Evolutionary conservation across 2,888 invertebrate species (phyloP).

Genomic region (Nephrotoma flavescens): DNA sequence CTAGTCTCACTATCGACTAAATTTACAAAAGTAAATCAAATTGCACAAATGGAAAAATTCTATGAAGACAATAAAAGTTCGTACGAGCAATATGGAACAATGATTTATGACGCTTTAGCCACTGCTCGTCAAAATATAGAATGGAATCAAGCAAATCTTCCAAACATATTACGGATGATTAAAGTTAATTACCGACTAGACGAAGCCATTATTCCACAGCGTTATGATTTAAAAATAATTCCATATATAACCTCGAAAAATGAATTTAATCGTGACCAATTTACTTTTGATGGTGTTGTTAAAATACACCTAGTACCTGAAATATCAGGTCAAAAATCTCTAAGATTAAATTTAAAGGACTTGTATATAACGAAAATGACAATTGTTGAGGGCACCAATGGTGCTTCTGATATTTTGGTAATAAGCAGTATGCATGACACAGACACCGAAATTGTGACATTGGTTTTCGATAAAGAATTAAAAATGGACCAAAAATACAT

Average conservation of each 20-base stretch:
- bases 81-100: constrained; percentile 13
- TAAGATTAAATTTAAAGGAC: constrained; percentile 38
- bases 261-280: constrained; percentile 14
- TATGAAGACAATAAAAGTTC: constrained; percentile 16
- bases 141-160: constrained; percentile 22
- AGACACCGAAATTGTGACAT: neutral
- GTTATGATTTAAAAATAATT: constrained; percentile 38
- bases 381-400: neutral
- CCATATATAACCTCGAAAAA: constrained; percentile 31
- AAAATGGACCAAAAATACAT: constrained; percentile 27
- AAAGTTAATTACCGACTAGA: constrained; percentile 16
- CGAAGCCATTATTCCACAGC: constrained; percentile 33
- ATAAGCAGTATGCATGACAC: neutral
- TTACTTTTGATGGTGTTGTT: constrained; percentile 27
- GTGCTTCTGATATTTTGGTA: neutral
- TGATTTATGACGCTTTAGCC: neutral
- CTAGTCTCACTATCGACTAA: constrained; percentile 24
- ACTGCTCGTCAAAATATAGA: constrained; percentile 17
- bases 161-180: constrained; percentile 15
- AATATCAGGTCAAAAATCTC: constrained; percentile 13
- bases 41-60: constrained; percentile 19
- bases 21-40: constrained; percentile 23
- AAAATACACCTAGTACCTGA: constrained; percentile 32
- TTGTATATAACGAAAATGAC: constrained; percentile 17
- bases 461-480: constrained; percentile 21